Percentiles rank a stretch among this genome's conserved stretches.
phyloP scores from a whole-genome alignment of 2,888 invertebrate genomes.

The Athalia rosae region DNA sequence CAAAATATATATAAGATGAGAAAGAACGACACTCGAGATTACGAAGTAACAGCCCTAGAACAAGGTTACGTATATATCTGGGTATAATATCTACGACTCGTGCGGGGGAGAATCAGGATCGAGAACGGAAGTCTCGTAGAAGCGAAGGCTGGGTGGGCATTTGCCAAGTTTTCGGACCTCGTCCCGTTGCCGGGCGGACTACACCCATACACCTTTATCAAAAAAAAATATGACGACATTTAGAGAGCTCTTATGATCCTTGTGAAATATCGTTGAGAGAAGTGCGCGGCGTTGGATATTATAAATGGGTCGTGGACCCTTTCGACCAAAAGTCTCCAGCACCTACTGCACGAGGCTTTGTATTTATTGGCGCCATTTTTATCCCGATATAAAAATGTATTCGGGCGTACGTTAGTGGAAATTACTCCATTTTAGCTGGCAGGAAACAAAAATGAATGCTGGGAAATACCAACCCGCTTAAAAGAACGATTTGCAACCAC shows the following conservation, averaged over 20 bases:
- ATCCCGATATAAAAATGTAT: constrained; percentile 60
- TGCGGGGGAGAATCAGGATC: neutral
- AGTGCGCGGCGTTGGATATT: constrained; percentile 50
- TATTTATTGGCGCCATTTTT: constrained; percentile 62
- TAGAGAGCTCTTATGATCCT: constrained; percentile 48
- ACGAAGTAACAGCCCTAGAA: constrained; percentile 16
- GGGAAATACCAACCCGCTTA: constrained; percentile 53
- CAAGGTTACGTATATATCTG: constrained; percentile 11
- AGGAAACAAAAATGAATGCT: constrained; percentile 39
- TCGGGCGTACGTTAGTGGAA: constrained; percentile 57
- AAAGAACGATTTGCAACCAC: constrained; percentile 54
- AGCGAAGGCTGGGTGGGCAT: constrained; percentile 39
- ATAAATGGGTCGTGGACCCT: constrained; percentile 51
- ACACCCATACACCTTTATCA: constrained; percentile 38
- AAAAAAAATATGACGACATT: constrained; percentile 43
- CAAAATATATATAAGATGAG: neutral
- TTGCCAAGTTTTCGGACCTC: constrained; percentile 40
- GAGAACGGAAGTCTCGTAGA: constrained; percentile 3
- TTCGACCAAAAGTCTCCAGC: constrained; percentile 55
- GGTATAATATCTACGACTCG: constrained; percentile 11
- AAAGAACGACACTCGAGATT: constrained; percentile 23
- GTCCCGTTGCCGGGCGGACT: neutral
- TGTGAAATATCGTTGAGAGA: constrained; percentile 46
- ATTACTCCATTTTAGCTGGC: constrained; percentile 55
- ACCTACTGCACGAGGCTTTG: constrained; percentile 52